These are phyloP conservation scores for Dryocosmus kuriphilus DNA, from an alignment of 2,888 invertebrate genomes.

Conservation along the genomic window DNA sequence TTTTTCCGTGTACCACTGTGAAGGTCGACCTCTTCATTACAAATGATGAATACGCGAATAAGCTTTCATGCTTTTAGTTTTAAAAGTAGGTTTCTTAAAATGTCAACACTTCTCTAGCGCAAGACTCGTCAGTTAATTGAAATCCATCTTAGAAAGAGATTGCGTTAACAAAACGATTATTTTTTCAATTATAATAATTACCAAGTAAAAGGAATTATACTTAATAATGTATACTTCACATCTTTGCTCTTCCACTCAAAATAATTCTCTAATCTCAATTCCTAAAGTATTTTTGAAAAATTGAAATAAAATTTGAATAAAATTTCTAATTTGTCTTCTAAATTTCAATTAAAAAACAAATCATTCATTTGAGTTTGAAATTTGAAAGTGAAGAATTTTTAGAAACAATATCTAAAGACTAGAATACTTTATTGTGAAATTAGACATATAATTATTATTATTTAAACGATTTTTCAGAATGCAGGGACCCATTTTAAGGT, in stretches of 20 bases:
- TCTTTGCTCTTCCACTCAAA: not conserved
- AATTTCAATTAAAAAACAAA: too few species aligned
- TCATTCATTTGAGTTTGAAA: too few species aligned
- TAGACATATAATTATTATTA: not conserved
- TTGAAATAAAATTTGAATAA: too few species aligned
- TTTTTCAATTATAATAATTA: conserved; percentile 18
- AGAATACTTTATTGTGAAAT: too few species aligned
- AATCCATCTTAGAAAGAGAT: conserved; percentile 15
- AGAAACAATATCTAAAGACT: too few species aligned
- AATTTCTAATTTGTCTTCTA: too few species aligned
- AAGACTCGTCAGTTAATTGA: conserved; percentile 36
- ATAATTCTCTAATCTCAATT: not conserved
- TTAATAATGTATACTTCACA: not conserved
- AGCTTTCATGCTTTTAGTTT: conserved; percentile 8
- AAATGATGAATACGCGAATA: not conserved
- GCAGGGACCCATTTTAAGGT: not conserved
- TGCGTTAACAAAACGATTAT: conserved; percentile 15
- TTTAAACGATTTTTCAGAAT: conserved; percentile 19
- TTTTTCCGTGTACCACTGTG: too few species aligned
- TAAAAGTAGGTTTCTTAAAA: conserved; percentile 21
- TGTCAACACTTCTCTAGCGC: conserved; percentile 23
- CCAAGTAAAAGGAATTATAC: conserved; percentile 12
- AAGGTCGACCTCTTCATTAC: conserved; percentile 2
- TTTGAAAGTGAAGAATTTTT: too few species aligned
- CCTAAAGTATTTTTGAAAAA: too few species aligned